These are phyloP conservation scores for Drosophila limbata DNA, from an alignment of 2,888 invertebrate species.

Conservation along the genomic window DNA sequence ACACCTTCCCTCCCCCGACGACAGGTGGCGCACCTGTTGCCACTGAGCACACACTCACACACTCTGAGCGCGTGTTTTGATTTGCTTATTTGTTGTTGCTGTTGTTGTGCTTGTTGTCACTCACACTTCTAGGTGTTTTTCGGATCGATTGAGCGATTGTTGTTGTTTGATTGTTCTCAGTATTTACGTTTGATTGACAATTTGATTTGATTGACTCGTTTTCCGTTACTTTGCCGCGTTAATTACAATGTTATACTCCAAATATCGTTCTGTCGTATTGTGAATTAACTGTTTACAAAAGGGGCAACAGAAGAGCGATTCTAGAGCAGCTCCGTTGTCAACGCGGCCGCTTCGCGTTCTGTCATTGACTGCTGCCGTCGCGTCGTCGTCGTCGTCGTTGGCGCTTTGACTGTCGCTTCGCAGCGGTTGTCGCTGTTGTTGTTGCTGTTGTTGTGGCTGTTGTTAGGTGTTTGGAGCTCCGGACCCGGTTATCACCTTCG, in stretches of 20 bases:
- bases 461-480: slow-evolving; percentile 44
- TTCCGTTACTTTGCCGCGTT: slow-evolving; percentile 14
- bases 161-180: slow-evolving; percentile 18
- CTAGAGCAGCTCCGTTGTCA: slow-evolving; percentile 73
- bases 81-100: slow-evolving; percentile 10
- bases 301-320: slow-evolving; percentile 35
- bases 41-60: slow-evolving; percentile 37
- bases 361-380: slow-evolving; percentile 69
- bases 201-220: slow-evolving; percentile 27
- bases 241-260: slow-evolving; percentile 11
- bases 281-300: slow-evolving; percentile 19
- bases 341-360: slow-evolving; percentile 74
- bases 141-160: slow-evolving; percentile 3
- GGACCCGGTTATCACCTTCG: slow-evolving; percentile 60
- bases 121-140: slow-evolving; percentile 14
- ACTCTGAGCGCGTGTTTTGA: slow-evolving; percentile 59
- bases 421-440: slow-evolving; percentile 7
- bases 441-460: slow-evolving; percentile 22
- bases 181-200: slow-evolving; percentile 36
- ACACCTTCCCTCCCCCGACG: slow-evolving; percentile 9
- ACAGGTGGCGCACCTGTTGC: slow-evolving; percentile 40
- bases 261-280: slow-evolving; percentile 4
- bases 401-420: slow-evolving; percentile 16
- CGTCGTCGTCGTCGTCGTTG: slow-evolving; percentile 29
- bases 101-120: slow-evolving; percentile 32